Base-by-base conservation (phyloP, 2,888 invertebrate species). In the Amorpha juglandis region DNA sequence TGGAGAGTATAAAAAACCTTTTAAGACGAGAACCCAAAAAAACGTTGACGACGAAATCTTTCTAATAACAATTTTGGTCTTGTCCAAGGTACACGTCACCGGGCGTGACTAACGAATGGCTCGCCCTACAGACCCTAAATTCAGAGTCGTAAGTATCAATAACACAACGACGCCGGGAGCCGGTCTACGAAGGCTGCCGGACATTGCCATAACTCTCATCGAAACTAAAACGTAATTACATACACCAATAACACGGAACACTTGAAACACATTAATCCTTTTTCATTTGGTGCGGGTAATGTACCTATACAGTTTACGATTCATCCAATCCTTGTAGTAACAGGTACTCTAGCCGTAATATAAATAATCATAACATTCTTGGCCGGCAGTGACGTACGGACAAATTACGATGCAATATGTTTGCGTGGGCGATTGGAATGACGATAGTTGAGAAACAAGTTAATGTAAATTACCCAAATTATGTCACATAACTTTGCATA, bases 21-120 rank as follows among this genome's bases (percentile, higher is more conserved):
- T 86, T 86, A 87, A 82, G 89, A 88, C 89, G 84, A 89, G 88
- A 81, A 83, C 86, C 86, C 78, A 75, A 77, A 82, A 83, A 81
- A 83, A 78, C 82, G 81, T 82, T 78, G 80, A 82, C 83, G 83
- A 87, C 82, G 82, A 84, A 87, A 83, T 84, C 82, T 85, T 90
- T 92, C 91, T 92, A 92, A 92, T 92, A 90, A 91, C 82, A 89
- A 89, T 92, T 93, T 93, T 92, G 92, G 92, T 93, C 88, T 92
- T 93, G 93, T 93, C 93, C 92, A 93, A 93, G 93, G 93, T 92
- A 93, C 92, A 92, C 91, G 92, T 92, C 93, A 92, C 82, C 92
- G 87, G 91, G 91, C 92, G 91, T 92, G 91, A 91, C 91, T 88
- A 92, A 93, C 91, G 92, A 93, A 92, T 93, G 93, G 93, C 92